These are phyloP conservation scores for Chunga burmeisteri DNA, from an alignment of 2,113 vertebrate species.

Conservation along the genomic window DNA sequence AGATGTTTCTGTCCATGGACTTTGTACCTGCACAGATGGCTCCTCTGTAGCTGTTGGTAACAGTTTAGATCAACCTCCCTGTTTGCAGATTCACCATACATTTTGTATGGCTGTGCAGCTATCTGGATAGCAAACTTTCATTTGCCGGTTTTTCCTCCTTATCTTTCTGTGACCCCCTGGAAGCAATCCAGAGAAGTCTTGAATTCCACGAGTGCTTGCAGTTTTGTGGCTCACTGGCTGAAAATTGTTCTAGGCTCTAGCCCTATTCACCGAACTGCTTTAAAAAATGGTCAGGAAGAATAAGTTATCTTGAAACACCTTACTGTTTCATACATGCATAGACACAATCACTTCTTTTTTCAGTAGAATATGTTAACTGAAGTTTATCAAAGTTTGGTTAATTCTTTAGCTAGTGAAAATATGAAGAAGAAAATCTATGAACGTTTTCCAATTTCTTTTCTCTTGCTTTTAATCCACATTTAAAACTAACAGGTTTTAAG, in stretches of 20 bases:
- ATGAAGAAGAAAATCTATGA: neutral
- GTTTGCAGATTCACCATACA: neutral
- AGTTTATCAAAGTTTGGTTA: neutral
- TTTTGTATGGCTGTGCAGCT: neutral
- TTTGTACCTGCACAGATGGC: neutral
- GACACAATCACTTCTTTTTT: neutral
- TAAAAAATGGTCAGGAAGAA: neutral
- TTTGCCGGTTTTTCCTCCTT: neutral
- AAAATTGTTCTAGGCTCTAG: neutral
- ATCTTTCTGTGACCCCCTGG: neutral
- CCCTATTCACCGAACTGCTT: neutral
- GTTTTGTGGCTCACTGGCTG: neutral
- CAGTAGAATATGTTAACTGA: neutral
- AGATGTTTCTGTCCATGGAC: neutral
- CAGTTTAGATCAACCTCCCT: neutral
- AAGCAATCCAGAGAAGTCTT: neutral
- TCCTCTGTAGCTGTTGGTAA: neutral
- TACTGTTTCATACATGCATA: neutral
- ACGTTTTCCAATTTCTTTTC: neutral
- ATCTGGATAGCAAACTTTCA: neutral
- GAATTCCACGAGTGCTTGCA: neutral
- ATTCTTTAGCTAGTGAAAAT: neutral
- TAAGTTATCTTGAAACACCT: neutral
- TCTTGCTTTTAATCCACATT: neutral
- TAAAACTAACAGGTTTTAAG: neutral